Percentiles rank a stretch among this genome's conserved stretches.
Evolutionary conservation across 2,797 vertebrate genomes (phyloP).

Genomic region (Cephalopachus bancanus): DNA sequence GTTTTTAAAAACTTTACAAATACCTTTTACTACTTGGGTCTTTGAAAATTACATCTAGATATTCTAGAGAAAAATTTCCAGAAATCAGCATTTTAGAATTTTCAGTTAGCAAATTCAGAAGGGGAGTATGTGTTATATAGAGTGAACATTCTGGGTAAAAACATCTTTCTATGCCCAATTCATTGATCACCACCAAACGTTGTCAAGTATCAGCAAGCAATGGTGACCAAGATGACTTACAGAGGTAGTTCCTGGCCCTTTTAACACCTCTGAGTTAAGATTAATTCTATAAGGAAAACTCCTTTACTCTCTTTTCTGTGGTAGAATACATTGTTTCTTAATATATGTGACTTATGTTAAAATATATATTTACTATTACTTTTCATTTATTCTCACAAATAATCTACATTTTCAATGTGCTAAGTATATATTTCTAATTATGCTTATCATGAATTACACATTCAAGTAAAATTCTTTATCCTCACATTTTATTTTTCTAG

Average conservation of each 20-base stretch:
- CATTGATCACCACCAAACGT: too few relatives aligned
- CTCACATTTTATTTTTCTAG: neutral
- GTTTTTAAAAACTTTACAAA: neutral
- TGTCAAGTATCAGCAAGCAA: neutral
- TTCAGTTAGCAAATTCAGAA: neutral
- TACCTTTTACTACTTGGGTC: neutral
- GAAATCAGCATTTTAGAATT: neutral
- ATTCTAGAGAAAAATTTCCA: neutral
- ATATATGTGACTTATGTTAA: neutral
- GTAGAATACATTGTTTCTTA: neutral
- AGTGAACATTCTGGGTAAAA: neutral
- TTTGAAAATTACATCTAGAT: neutral
- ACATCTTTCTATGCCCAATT: fast-evolving
- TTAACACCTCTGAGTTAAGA: neutral
- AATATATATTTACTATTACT: neutral
- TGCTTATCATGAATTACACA: neutral
- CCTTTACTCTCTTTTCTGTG: neutral
- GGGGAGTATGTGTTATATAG: neutral
- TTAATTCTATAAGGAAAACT: neutral
- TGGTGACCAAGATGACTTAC: too few relatives aligned
- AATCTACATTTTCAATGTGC: neutral
- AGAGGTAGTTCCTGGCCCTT: neutral
- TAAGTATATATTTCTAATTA: neutral
- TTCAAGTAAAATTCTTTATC: neutral
- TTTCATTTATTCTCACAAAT: neutral